phyloP scores from a whole-genome alignment of 1,140 invertebrate genomes.

The Habropoda laboriosa region DNA sequence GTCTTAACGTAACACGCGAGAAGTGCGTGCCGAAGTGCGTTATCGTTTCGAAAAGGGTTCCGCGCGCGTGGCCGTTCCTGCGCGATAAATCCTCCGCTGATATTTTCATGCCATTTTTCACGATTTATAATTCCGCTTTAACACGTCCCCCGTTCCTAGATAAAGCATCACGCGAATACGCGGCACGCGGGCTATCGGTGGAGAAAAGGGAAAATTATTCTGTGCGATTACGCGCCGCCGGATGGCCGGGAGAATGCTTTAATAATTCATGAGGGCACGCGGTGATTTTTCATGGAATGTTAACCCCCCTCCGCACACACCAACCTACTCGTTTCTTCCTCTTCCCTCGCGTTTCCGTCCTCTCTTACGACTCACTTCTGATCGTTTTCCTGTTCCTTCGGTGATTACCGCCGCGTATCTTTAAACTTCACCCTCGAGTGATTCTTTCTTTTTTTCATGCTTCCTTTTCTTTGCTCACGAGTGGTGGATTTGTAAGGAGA shows the following conservation, averaged over 20 bases:
- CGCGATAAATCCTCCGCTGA: constrained; percentile 21
- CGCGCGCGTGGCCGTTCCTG: neutral
- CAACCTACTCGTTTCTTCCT: too few relatives aligned
- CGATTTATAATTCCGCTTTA: constrained; percentile 44
- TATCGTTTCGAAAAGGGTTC: neutral
- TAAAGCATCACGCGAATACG: constrained; percentile 40
- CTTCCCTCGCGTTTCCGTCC: too few relatives aligned
- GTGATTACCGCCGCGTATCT: neutral
- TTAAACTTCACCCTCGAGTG: neutral
- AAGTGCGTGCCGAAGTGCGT: constrained; percentile 45
- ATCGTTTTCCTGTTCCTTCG: neutral
- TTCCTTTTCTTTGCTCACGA: too few relatives aligned
- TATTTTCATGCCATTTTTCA: constrained; percentile 42
- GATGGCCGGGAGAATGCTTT: constrained; percentile 30
- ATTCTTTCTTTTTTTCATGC: too few relatives aligned
- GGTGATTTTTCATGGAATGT: constrained; percentile 46
- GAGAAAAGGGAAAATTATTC: constrained; percentile 34
- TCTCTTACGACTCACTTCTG: neutral
- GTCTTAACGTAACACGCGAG: too few relatives aligned
- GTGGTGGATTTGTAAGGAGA: too few relatives aligned
- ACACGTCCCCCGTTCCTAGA: constrained; percentile 18
- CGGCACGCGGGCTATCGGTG: constrained; percentile 1
- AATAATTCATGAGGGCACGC: constrained; percentile 39
- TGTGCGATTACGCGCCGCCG: constrained; percentile 32
- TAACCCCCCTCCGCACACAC: constrained; percentile 11